Percentiles rank a stretch among this genome's conserved stretches.
Conservation (phyloP, 2,888 invertebrate genomes). For the Pseudanteris insignis region DNA sequence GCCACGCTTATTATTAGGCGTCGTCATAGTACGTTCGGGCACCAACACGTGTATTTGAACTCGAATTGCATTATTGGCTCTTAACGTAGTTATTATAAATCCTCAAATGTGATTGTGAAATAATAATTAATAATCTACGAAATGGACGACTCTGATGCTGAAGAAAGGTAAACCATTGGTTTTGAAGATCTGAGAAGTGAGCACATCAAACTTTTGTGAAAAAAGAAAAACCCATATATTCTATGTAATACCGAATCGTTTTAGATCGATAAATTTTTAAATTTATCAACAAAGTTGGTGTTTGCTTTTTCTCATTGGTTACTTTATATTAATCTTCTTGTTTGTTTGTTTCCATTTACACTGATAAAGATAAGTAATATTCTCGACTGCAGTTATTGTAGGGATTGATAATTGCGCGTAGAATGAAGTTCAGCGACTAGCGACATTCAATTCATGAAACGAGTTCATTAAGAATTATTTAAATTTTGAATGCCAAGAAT, state of each 20-base stretch:
- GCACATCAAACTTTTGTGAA: neutral
- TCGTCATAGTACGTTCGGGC: constrained; percentile 22
- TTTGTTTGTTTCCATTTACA: too few relatives aligned
- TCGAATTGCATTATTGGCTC: constrained; percentile 8
- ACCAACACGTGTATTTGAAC: constrained; percentile 21
- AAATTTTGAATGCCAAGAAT: too few relatives aligned
- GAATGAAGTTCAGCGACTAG: too few relatives aligned
- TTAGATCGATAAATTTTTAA: neutral
- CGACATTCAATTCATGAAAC: too few relatives aligned
- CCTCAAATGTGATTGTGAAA: neutral
- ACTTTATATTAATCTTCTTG: too few relatives aligned
- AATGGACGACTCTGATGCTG: constrained; percentile 23
- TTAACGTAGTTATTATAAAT: constrained; percentile 3
- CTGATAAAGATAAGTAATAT: too few relatives aligned
- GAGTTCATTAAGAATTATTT: too few relatives aligned
- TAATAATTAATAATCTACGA: neutral
- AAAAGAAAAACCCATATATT: neutral
- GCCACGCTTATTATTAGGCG: constrained; percentile 41
- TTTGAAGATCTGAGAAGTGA: neutral
- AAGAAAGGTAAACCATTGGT: constrained; percentile 19
- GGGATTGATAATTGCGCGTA: too few relatives aligned
- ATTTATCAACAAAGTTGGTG: neutral
- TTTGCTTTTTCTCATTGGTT: too few relatives aligned
- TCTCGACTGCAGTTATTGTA: too few relatives aligned
- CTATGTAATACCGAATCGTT: too few relatives aligned